Base-by-base conservation (phyloP, 2,797 vertebrate genomes). In the Darevskia mixta region DNA sequence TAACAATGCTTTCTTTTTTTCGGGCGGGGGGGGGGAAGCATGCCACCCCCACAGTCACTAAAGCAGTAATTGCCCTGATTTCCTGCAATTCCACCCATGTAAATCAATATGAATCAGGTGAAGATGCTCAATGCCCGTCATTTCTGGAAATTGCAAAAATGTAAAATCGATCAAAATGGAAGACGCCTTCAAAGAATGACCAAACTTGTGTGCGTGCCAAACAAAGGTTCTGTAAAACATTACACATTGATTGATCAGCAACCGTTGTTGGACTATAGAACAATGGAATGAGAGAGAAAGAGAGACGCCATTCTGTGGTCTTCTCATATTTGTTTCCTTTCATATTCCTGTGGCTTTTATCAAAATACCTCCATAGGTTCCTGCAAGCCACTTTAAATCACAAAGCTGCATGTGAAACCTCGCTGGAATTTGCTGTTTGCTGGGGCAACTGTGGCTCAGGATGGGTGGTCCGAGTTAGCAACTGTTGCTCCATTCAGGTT, bases 111-210 rank as follows among this genome's bases (percentile, higher is more conserved):
- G 23, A 75, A 81, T 86, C 78, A 69, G 71, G 38, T 29, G 0
- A 18, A 86, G 11, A 76, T 75, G 27, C 45, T 77, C 67, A 13
- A 76, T 89, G 78, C 41, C 61, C 58, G 18, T 85, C 64, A 86
- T 89, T 89, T 82, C 78, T 29, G 20, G 78, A 75, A 85, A 85
- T 38, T 78, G 73, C 80, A 89, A 88, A 85, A 89, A 89, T 23
- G 41, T 81, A 80, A 76, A 81, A 89, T 82, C 86, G 71, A 89
- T 77, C 78, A 89, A 76, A 81, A 86, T 76, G 20, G 78, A 86
- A 76, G 71, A 73, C 41, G 81, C 43, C 32, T 49, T 75, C 38
- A 72, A 78, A 55, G 45, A 75, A 64, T 13, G 8, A 20, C 87
- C 67, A 85, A 23, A 35, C 84, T 64, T 88, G 55, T 80, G 76